phyloP scores from a whole-genome alignment of 2,888 invertebrate genomes.

The Dynastes maya region DNA sequence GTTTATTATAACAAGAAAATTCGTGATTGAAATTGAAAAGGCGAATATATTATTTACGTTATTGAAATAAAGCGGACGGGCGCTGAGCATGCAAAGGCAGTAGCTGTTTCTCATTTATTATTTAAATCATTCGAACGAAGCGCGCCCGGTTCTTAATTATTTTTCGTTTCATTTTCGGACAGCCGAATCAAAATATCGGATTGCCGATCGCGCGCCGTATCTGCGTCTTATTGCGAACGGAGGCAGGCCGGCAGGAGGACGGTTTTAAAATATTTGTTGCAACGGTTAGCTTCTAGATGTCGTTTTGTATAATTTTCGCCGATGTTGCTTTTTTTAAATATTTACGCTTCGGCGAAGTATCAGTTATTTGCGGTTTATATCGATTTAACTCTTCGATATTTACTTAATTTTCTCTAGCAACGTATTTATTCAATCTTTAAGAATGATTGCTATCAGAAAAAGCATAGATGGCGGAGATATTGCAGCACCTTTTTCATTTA shows the following conservation, averaged over 20 bases:
- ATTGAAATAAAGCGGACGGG: slow-evolving; percentile 34
- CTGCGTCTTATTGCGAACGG: slow-evolving; percentile 21
- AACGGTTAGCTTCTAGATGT: slow-evolving; percentile 9
- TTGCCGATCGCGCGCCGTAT: slow-evolving; percentile 1
- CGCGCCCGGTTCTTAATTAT: slow-evolving; percentile 1
- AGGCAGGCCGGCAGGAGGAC: slow-evolving; percentile 4
- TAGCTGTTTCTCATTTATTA: slow-evolving; percentile 20
- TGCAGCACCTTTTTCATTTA: too few relatives aligned
- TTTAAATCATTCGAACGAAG: slow-evolving; percentile 24
- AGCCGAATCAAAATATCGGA: slow-evolving; percentile 29
- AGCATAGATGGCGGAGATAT: too few relatives aligned
- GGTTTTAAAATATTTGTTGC: slow-evolving; percentile 32
- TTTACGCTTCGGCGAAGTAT: slow-evolving; percentile 19
- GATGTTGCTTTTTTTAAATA: slow-evolving; percentile 26
- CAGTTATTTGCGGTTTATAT: slow-evolving; percentile 31
- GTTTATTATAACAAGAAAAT: slow-evolving; percentile 41
- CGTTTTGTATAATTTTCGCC: slow-evolving; percentile 31
- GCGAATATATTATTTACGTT: slow-evolving; percentile 42
- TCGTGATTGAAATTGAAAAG: slow-evolving; percentile 38
- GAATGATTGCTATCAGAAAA: too few relatives aligned
- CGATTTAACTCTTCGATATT: slow-evolving; percentile 20
- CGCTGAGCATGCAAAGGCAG: neutral
- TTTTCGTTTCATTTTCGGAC: slow-evolving; percentile 27
- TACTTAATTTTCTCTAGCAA: neutral
- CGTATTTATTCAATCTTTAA: too few relatives aligned